These are phyloP conservation scores for Dasypus novemcinctus DNA, from an alignment of 2,113 vertebrate species.

Conservation along the genomic window DNA sequence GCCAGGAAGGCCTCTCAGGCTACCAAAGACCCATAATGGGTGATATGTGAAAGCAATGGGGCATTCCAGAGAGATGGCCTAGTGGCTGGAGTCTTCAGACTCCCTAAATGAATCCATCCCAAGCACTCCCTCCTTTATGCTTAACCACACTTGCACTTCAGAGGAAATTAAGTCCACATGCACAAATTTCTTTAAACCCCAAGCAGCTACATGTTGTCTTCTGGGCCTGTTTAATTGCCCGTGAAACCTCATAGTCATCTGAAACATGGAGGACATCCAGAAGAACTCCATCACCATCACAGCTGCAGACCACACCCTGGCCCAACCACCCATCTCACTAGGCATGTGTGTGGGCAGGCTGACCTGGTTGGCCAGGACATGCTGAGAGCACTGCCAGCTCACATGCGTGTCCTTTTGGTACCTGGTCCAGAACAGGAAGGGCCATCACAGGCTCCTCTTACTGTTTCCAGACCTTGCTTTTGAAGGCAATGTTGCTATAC, in stretches of 20 bases:
- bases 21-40: background rate
- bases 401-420: background rate
- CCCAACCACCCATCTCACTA: background rate
- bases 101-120: background rate
- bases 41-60: background rate
- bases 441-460: background rate
- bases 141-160: background rate
- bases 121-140: background rate
- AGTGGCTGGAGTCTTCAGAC: background rate
- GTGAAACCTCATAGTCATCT: conserved; percentile 63
- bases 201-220: conserved; percentile 54
- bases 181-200: conserved; percentile 27
- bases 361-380: background rate
- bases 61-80: background rate
- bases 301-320: background rate
- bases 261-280: background rate
- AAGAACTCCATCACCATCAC: background rate
- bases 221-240: conserved; percentile 51
- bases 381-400: background rate
- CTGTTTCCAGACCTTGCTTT: background rate
- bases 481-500: background rate
- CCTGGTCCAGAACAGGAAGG: background rate
- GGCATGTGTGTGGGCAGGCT: background rate
- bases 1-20: background rate
- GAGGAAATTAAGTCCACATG: conserved; percentile 64